phyloP scores from a whole-genome alignment of 2,797 vertebrate genomes.

The Pempheris klunzingeri region DNA sequence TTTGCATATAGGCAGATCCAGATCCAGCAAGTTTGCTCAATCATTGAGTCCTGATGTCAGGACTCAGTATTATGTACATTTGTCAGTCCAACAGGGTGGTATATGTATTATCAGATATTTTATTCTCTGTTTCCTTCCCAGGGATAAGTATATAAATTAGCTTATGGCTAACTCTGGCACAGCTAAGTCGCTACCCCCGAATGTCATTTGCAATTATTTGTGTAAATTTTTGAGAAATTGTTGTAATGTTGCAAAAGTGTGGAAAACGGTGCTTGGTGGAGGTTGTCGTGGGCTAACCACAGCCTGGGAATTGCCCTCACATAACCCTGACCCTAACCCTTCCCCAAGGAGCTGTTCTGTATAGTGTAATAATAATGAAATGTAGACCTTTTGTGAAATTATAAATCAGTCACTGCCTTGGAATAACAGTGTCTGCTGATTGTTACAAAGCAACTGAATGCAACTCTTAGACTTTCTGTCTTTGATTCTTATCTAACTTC shows the following conservation, averaged over 20 bases:
- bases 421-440: too few relatives aligned
- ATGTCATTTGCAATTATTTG: background rate
- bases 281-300: background rate
- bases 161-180: too few relatives aligned
- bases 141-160: too few relatives aligned
- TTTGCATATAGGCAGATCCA: conserved; percentile 46
- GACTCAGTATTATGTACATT: background rate
- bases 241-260: background rate
- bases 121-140: too few relatives aligned
- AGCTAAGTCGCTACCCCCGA: too few relatives aligned
- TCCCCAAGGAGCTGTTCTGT: too few relatives aligned
- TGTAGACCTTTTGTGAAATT: too few relatives aligned
- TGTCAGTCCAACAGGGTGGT: too few relatives aligned
- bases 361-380: too few relatives aligned
- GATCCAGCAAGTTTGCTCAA: conserved; percentile 11
- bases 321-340: too few relatives aligned
- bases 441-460: background rate
- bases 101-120: background rate
- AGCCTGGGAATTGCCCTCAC: background rate
- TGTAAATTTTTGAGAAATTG: background rate
- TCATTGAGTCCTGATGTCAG: background rate
- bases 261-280: background rate
- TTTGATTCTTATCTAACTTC: background rate
- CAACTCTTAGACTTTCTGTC: background rate
- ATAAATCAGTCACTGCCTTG: background rate